Base-by-base conservation (phyloP, 2,888 invertebrate species). In the Mythimna loreyi region DNA sequence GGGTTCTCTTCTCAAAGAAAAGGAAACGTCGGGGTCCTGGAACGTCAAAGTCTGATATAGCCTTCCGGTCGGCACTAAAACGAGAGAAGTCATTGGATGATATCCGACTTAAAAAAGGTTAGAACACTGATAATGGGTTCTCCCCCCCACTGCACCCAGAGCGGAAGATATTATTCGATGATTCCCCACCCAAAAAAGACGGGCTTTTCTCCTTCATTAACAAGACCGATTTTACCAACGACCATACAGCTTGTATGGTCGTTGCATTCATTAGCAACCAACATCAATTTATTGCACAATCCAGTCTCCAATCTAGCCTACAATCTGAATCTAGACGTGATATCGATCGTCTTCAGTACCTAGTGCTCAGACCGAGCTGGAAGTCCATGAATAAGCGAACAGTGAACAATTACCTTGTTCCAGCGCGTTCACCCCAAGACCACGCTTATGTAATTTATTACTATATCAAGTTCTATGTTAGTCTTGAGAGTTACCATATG, bases 401-500 rank as follows among this genome's bases (percentile, higher is more conserved):
- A 67, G 52, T 69, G 56, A 61, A 68, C 72, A 76, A 79, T 67
- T 77, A 80, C 74, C 83, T 81, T 60, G 80, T 82, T 83, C 77
- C 79, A 81, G 84, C 67, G 40, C 87, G 72, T 87, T 88, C 82
- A 88, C 89, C 89, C 85, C 74, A 65, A 58, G 74, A 73, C 81
- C 64, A 72, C 33, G 59, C 66, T 78, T 81, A 62, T 52, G 67
- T 78, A 72, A 81, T 61, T 74, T 73, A 75, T 25, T 45, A 55
- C 25, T 28, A 25, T 49, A 33, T 78, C 67, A 78, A 81, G 77
- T 81, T 78, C 78, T 78, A 66, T 77, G 77, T 80, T 68, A 61
- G 52, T 50, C 53, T 55, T 55, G 80, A 68, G 56, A 57, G 59
- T 45, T 53, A 56, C 79, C 75, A 75, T 59, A n/a, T 61, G 67